Base-by-base conservation (phyloP, 2,113 vertebrate genomes). In the Cranoglanis bouderius region DNA sequence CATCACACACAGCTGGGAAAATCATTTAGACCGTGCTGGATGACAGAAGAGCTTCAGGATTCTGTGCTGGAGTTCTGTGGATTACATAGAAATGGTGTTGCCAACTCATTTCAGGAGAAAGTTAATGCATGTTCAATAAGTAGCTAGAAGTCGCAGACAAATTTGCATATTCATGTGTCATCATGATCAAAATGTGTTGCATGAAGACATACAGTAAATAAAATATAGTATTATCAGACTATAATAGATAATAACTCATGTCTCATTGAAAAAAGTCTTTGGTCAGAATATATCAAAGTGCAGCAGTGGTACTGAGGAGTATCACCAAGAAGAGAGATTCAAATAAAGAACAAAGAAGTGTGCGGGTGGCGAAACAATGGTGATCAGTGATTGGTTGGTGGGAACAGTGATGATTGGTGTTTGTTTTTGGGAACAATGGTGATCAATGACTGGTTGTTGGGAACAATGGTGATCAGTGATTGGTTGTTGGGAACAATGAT, bases 1-100 rank as follows among this genome's bases (percentile, higher is more conserved):
- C 92, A 93, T 94, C 93, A 93, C 94, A 95, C 94, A 95, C 95
- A 93, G 93, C 92, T 89, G 90, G 80, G 91, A 90, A 92, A 89
- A 94, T 94, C 91, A 92, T 92, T 93, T 94, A 94, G 94, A 93
- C 94, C 93, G 91, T 63, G 72, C 53, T 90, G 92, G 85, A 86
- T 88, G 8, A 81, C 84, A 35, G 63, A 24, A 16, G n/a, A 19
- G 63, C 63, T 70, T 70, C 84, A 35, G 43, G 43, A 53, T 88
- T 90, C 91, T 89, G 90, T 89, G 7, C 10, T 83, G 21, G 26
- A 26, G 53, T 6, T 57, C 53, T 24, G 35, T 4, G 14, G 24
- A 26, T 82, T 59, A 59, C 10, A 65, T 24, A 35, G 40, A 63
- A 80, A 53, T 49, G 7, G 57, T 19, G 8, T 5, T n/a, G 53